Evolutionary conservation across 2,888 invertebrate species (phyloP), one percentile per base, ranked within the genome.

Genomic region (Plemyria rubiginata): DNA sequence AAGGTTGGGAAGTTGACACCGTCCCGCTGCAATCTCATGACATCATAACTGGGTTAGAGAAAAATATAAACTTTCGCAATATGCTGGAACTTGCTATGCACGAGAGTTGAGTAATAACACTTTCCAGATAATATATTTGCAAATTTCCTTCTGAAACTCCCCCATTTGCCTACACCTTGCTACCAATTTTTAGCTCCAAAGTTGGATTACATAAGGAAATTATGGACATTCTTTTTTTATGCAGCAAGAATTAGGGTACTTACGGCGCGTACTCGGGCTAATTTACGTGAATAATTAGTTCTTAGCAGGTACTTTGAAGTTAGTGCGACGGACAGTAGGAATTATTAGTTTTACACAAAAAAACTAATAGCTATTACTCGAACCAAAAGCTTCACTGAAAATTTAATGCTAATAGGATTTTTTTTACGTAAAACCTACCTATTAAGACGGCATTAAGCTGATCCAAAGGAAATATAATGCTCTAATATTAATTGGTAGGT

Each of bases 1-100:
- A 68, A 73, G 73, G 74, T 69, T 72, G 71, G 66, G 70, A 82
- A 80, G 78, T 83, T 85, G 83, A 84, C 84, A 84, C 78, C 74
- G 76, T 74, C 74, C 28, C 70, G 74, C 73, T 69, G 63, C 67
- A 72, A 77, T 75, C 79, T 78, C 77, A 72, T 77, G 76, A 79
- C 77, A 77, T 82, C 78, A 77, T 86, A 88, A 88, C 86, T 88
- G 80, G 88, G 90, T 90, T 88, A 85, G 80, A 84, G 85, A 86
- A 88, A 88, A 88, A 89, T 87, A 83, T 80, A 88, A 90, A 90
- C 86, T 90, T 90, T 87, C 60, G 82, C 86, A 90, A 90, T 90
- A 90, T 86, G 84, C 79, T 75, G 71, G 68, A 67, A 80, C 85
- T 88, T 76, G 70, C 75, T 73, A 81, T 82, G 82, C 81, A 79